phyloP scores from a whole-genome alignment of 1,140 invertebrate species.

The Calycopis cecrops region DNA sequence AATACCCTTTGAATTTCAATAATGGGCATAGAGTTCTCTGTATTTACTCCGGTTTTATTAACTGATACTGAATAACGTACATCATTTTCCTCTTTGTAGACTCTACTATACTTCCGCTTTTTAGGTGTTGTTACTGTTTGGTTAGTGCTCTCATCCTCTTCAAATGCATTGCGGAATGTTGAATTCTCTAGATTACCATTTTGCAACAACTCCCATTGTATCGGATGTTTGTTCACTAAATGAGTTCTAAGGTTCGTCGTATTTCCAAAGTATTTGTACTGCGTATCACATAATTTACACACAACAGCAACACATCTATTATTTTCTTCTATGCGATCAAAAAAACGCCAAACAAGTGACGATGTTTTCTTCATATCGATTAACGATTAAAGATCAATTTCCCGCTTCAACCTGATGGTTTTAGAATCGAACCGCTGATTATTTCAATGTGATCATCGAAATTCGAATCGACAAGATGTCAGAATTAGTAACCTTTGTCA shows the following conservation, averaged over 20 bases:
- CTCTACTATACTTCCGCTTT: constrained; percentile 44
- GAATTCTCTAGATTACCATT: constrained; percentile 50
- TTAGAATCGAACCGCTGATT: constrained; percentile 49
- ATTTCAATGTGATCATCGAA: constrained; percentile 23
- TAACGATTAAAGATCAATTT: constrained; percentile 46
- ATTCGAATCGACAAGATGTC: constrained; percentile 52
- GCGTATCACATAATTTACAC: constrained; percentile 66
- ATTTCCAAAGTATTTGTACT: constrained; percentile 67
- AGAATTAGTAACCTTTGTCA: constrained; percentile 36
- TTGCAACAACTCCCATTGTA: constrained; percentile 63
- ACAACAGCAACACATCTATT: constrained; percentile 54
- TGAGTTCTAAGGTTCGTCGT: constrained; percentile 63
- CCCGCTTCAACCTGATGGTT: constrained; percentile 43
- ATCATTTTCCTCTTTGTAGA: constrained; percentile 49
- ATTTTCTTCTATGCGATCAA: constrained; percentile 60
- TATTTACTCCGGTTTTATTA: constrained; percentile 36
- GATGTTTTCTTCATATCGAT: constrained; percentile 67
- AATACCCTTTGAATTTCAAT: constrained; percentile 64
- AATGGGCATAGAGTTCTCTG: constrained; percentile 42
- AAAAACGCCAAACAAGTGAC: constrained; percentile 63
- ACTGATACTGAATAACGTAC: constrained; percentile 63
- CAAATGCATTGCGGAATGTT: constrained; percentile 34
- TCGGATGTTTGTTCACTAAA: constrained; percentile 59
- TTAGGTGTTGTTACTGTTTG: constrained; percentile 33
- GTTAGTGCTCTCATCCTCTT: constrained; percentile 43